A percentile compares a stretch with the other conserved stretches of the same genome.
Evolutionary conservation across 2,888 invertebrate species (phyloP).

Genomic region (Orthonevra nobilis): DNA sequence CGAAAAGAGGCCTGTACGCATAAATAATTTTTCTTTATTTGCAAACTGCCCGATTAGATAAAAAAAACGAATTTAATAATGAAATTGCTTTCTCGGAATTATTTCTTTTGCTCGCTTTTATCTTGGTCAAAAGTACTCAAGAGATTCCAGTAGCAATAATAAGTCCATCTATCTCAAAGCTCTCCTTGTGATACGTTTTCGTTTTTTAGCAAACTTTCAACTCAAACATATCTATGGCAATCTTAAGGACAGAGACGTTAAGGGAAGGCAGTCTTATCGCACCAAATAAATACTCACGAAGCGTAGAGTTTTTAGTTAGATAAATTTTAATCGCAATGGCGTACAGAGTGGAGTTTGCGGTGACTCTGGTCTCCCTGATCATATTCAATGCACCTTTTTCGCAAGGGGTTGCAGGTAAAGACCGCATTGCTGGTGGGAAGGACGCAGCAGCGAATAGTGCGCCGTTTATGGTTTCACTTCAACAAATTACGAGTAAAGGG

Average conservation of each 20-base stretch:
- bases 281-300: background rate
- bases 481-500: constrained; percentile 71
- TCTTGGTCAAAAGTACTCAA: background rate
- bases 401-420: constrained; percentile 35
- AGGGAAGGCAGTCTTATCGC: background rate
- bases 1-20: background rate
- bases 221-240: constrained; percentile 7
- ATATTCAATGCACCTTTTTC: background rate
- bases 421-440: constrained; percentile 75
- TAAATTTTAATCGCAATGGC: background rate
- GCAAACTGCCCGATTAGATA: constrained; percentile 13
- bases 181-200: background rate
- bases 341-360: background rate
- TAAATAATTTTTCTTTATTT: background rate
- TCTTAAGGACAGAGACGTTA: background rate
- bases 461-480: constrained; percentile 77
- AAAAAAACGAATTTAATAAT: constrained; percentile 21
- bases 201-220: background rate
- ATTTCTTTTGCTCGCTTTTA: constrained; percentile 10
- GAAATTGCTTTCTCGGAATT: constrained; percentile 4
- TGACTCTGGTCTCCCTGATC: background rate
- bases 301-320: background rate
- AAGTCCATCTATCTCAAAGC: constrained; percentile 12
- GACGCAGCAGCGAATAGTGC: constrained; percentile 74
- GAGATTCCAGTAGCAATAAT: constrained; percentile 22